phyloP scores from a whole-genome alignment of 1,140 invertebrate species.

The Achroia grisella region DNA sequence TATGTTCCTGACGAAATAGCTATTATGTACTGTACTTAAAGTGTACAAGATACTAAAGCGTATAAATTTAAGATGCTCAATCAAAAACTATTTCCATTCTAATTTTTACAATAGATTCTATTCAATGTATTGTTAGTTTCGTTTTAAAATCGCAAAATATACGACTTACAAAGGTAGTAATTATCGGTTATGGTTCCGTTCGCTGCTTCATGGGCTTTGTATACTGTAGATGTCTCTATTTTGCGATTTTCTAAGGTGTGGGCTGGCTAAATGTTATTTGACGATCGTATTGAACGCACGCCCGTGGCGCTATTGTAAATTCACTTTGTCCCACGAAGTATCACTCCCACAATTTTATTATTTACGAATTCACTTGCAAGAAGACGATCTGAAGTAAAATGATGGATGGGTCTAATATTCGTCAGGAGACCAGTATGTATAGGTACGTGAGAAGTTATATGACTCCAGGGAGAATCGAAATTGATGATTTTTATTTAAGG shows the following conservation, averaged over 20 bases:
- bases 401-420: conserved; percentile 55
- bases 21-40: too few relatives aligned
- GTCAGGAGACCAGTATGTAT: conserved; percentile 15
- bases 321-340: conserved; percentile 43
- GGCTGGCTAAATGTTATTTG: conserved; percentile 71
- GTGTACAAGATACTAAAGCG: background rate
- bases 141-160: conserved; percentile 39
- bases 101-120: conserved; percentile 15
- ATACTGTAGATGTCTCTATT: conserved; percentile 59
- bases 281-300: conserved; percentile 63
- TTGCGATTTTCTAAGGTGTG: conserved; percentile 71
- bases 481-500: too few relatives aligned
- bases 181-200: conserved; percentile 61
- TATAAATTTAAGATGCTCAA: conserved; percentile 12
- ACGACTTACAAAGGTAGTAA: conserved; percentile 58
- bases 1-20: too few relatives aligned
- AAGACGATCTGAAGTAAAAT: conserved; percentile 37
- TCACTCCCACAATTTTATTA: conserved; percentile 70
- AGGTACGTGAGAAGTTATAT: conserved; percentile 59
- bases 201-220: conserved; percentile 54
- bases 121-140: conserved; percentile 31
- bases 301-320: conserved; percentile 55
- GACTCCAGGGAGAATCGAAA: conserved; percentile 41
- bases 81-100: conserved; percentile 26
- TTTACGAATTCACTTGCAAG: conserved; percentile 58